Conservation (phyloP, 2,797 vertebrate genomes). For the Ibycter americanus region DNA sequence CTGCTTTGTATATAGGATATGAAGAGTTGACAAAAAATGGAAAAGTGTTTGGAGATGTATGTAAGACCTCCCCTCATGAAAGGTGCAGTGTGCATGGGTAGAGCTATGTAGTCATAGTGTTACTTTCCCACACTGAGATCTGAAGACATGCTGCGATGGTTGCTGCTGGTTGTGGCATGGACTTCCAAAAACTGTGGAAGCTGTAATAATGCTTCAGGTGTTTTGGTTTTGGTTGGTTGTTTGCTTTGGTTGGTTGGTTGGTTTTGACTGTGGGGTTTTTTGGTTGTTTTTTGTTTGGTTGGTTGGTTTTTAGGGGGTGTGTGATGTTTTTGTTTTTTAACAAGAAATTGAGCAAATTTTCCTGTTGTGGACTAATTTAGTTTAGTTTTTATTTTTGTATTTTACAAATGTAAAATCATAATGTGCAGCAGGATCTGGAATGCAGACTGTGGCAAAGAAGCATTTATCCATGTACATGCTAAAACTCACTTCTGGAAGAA, state of each 20-base stretch:
- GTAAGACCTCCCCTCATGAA: background rate
- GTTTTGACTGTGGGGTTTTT: background rate
- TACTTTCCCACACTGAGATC: background rate
- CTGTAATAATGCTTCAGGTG: accelerated
- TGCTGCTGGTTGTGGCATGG: background rate
- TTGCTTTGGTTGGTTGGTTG: background rate
- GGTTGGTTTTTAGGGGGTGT: too few species aligned
- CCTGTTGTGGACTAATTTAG: background rate
- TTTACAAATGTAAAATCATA: background rate
- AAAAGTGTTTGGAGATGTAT: background rate
- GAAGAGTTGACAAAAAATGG: background rate
- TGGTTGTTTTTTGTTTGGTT: too few species aligned
- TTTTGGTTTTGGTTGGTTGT: background rate
- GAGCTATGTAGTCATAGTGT: background rate
- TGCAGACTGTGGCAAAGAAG: background rate
- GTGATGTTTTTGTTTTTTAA: background rate
- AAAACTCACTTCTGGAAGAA: background rate
- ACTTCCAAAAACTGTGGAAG: background rate
- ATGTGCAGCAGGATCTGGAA: background rate
- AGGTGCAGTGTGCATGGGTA: accelerated
- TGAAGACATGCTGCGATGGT: background rate
- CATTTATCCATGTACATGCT: background rate
- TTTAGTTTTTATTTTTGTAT: background rate
- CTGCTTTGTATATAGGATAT: background rate
- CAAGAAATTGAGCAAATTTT: background rate